Conservation (phyloP, 2,888 invertebrate genomes). For the Morpho deidamia region DNA sequence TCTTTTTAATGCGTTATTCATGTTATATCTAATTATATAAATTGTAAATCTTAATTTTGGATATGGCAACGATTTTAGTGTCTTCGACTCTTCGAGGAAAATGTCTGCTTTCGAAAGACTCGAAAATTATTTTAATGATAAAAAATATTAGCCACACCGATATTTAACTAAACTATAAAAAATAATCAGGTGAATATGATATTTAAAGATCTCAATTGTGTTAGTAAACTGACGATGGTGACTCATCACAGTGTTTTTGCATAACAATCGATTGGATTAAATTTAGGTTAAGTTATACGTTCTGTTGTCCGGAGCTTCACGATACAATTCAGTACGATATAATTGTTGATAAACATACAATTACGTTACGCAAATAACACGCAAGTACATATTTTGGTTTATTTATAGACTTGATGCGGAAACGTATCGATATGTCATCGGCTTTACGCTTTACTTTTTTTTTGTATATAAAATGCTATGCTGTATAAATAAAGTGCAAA, state of each 20-base stretch:
- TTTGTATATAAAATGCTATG: constrained; percentile 54
- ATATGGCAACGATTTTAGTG: constrained; percentile 20
- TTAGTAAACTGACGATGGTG: constrained; percentile 44
- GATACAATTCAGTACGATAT: constrained; percentile 43
- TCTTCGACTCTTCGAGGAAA: constrained; percentile 53
- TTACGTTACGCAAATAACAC: constrained; percentile 1
- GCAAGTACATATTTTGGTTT: constrained; percentile 63
- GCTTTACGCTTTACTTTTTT: constrained; percentile 51
- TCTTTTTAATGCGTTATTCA: too few species aligned
- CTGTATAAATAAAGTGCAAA: constrained; percentile 53
- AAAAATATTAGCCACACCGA: constrained; percentile 47
- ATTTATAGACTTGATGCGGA: constrained; percentile 69
- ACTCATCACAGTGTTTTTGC: constrained; percentile 70
- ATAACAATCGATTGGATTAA: constrained; percentile 74
- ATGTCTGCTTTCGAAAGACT: constrained; percentile 69
- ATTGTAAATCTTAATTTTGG: background rate
- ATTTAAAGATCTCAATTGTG: constrained; percentile 34
- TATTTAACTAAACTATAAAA: constrained; percentile 44
- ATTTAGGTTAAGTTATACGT: constrained; percentile 74
- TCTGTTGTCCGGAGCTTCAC: constrained; percentile 58
- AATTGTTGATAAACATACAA: constrained; percentile 24
- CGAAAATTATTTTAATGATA: constrained; percentile 56
- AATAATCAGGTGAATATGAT: constrained; percentile 60
- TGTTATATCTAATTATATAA: background rate
- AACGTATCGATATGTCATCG: constrained; percentile 69